phyloP scores from a whole-genome alignment of 2,888 invertebrate genomes.

The Latheticus oryzae region DNA sequence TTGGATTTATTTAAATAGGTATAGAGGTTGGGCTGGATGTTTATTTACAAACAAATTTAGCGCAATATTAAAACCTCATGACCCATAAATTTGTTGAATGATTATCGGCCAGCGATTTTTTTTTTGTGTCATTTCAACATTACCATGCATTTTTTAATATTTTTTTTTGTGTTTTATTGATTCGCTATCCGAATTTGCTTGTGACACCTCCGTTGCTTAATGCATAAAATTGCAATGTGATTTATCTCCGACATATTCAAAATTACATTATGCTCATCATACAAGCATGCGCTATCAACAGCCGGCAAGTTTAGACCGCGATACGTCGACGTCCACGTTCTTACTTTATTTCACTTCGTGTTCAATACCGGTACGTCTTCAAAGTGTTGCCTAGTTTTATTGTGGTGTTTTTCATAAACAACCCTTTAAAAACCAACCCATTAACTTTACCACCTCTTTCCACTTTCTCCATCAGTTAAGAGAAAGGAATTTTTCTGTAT shows the following conservation, averaged over 20 bases:
- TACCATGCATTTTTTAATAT: too few species aligned
- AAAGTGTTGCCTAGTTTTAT: constrained; percentile 22
- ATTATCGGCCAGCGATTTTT: too few species aligned
- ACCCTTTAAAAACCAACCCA: constrained; percentile 5
- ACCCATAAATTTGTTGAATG: too few species aligned
- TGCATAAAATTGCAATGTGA: too few species aligned
- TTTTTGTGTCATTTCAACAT: too few species aligned
- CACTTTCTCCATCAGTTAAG: background rate
- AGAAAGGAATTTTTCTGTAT: background rate
- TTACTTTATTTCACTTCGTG: constrained; percentile 29
- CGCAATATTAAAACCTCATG: too few species aligned
- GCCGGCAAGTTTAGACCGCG: constrained; percentile 34
- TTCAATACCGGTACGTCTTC: constrained; percentile 14
- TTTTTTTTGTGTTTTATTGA: too few species aligned
- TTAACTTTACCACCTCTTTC: background rate
- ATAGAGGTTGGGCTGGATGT: too few species aligned
- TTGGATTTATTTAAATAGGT: too few species aligned
- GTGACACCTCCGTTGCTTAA: too few species aligned
- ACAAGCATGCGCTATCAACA: constrained; percentile 31
- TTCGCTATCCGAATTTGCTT: too few species aligned
- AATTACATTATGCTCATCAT: constrained; percentile 16
- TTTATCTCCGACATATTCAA: constrained; percentile 13
- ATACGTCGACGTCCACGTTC: constrained; percentile 4
- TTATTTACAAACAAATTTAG: too few species aligned
- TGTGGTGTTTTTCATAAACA: constrained; percentile 19